phyloP scores from a whole-genome alignment of 2,888 invertebrate species.

The Tetheella fluctuosa region DNA sequence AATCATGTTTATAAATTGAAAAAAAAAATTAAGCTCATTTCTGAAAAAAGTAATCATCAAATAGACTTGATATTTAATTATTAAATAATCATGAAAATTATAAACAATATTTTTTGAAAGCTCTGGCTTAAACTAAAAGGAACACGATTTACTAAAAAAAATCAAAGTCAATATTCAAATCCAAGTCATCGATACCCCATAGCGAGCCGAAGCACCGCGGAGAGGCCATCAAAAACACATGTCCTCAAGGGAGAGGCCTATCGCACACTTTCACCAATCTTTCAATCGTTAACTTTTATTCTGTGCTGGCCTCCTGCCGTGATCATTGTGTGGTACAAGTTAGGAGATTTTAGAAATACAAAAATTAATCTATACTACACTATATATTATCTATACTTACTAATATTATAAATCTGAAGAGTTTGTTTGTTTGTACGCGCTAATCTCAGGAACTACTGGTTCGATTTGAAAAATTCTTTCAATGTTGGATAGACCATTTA shows the following conservation, averaged over 20 bases:
- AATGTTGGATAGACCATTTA: too few species aligned
- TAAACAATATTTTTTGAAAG: too few species aligned
- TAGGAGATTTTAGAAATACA: neutral
- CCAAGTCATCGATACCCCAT: neutral
- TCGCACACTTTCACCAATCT: conserved; percentile 50
- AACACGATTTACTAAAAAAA: neutral
- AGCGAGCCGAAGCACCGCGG: conserved; percentile 17
- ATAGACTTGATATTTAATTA: too few species aligned
- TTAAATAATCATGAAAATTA: too few species aligned
- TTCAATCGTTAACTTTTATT: conserved; percentile 70
- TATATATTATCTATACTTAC: too few species aligned
- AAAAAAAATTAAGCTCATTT: neutral
- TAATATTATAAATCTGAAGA: too few species aligned
- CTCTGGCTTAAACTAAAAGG: too few species aligned
- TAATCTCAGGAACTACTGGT: too few species aligned
- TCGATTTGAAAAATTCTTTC: too few species aligned
- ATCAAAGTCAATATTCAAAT: conserved; percentile 12
- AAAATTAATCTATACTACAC: too few species aligned
- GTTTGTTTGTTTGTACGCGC: too few species aligned
- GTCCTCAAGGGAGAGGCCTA: conserved; percentile 50
- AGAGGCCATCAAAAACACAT: conserved; percentile 58
- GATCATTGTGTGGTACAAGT: conserved; percentile 28
- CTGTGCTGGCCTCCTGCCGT: conserved; percentile 39
- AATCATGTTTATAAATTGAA: too few species aligned
- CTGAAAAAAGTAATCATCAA: neutral